Conservation (phyloP, 2,113 vertebrate genomes). For the Uria aalge region DNA sequence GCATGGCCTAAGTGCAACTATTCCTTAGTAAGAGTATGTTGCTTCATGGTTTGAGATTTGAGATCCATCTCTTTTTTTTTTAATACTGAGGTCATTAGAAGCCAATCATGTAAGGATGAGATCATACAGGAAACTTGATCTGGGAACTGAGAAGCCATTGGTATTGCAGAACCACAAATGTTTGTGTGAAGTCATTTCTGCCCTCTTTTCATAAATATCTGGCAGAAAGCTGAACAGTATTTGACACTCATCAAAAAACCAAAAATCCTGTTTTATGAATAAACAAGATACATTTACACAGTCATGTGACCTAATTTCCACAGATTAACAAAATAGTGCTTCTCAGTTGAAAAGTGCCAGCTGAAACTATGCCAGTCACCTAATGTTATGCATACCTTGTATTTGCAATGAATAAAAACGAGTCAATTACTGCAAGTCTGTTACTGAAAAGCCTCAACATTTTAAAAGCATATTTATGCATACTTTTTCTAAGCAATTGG, state of each 20-base stretch:
- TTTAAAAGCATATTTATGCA: neutral
- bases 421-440: neutral
- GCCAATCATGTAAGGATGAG: neutral
- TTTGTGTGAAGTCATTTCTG: neutral
- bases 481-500: neutral
- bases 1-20: neutral
- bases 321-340: neutral
- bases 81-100: neutral
- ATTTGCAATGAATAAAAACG: neutral
- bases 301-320: neutral
- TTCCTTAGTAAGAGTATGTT: neutral
- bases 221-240: neutral
- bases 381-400: neutral
- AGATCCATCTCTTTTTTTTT: neutral
- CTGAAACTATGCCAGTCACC: neutral
- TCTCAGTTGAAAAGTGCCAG: neutral
- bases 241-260: neutral
- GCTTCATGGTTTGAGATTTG: neutral
- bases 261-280: neutral
- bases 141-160: neutral
- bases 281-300: neutral
- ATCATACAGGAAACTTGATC: neutral
- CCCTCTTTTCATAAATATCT: neutral
- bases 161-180: neutral
- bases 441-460: neutral